These are phyloP conservation scores for Augiades crinisus DNA, from an alignment of 2,888 invertebrate species.

Conservation along the genomic window DNA sequence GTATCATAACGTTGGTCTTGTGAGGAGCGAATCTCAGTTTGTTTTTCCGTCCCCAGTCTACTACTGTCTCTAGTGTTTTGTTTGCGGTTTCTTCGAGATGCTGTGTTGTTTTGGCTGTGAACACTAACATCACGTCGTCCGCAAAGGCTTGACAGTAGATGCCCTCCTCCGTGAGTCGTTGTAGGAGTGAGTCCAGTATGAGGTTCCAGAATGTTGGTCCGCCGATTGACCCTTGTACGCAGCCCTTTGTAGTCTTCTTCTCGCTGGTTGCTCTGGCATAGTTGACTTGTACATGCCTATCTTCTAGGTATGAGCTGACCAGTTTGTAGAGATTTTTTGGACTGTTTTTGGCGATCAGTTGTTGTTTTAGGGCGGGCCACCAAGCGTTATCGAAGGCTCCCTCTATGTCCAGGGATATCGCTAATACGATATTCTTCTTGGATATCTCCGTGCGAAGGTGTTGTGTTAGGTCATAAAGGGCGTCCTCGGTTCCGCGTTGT, in stretches of 20 bases:
- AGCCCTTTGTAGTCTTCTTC: background rate
- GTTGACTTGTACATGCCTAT: background rate
- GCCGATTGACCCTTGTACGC: background rate
- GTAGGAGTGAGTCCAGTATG: background rate
- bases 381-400: slow-evolving; percentile 11
- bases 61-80: too few species aligned
- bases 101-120: too few species aligned
- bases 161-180: background rate
- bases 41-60: background rate
- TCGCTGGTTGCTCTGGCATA: background rate
- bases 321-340: background rate
- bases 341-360: background rate
- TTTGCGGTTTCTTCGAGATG: too few species aligned
- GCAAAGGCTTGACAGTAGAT: background rate
- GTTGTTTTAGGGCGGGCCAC: slow-evolving; percentile 5
- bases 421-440: background rate
- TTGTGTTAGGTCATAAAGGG: slow-evolving; percentile 1
- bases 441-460: background rate
- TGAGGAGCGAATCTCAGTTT: background rate
- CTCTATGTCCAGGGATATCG: slow-evolving; percentile 4
- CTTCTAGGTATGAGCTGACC: background rate
- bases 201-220: background rate
- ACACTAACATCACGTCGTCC: background rate
- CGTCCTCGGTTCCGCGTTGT: slow-evolving; percentile 5
- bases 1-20: background rate